phyloP scores from a whole-genome alignment of 2,888 invertebrate species.

The Periphyllus acericola region DNA sequence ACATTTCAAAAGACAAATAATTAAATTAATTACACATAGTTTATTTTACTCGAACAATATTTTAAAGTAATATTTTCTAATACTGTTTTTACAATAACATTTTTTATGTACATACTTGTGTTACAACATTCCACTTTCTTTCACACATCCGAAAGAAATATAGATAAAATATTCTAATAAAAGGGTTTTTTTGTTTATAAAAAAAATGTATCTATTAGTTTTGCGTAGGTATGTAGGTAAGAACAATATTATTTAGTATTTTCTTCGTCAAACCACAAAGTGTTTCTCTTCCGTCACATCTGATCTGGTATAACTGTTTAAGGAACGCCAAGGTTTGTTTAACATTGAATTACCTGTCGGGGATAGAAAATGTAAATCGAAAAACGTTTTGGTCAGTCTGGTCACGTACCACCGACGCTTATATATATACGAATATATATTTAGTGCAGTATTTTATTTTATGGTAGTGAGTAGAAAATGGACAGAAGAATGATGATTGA shows the following conservation, averaged over 20 bases:
- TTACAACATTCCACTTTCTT: no score
- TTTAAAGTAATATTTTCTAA: no score
- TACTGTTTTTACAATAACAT: no score
- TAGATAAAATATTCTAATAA: no score
- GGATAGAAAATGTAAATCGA: conserved; percentile 10
- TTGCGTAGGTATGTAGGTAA: not conserved
- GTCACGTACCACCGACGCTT: conserved; percentile 30
- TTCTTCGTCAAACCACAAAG: not conserved
- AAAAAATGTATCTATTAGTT: no score
- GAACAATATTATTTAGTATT: conserved; percentile 14
- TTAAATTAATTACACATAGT: no score
- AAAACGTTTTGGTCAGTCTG: conserved; percentile 20
- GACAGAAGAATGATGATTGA: not conserved
- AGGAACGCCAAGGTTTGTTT: conserved; percentile 48
- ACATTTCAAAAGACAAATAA: no score
- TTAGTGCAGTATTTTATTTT: conserved; percentile 1
- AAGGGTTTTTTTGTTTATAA: no score
- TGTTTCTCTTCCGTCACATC: conserved; percentile 4
- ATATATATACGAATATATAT: conserved; percentile 34
- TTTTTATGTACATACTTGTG: no score
- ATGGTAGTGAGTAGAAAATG: not conserved
- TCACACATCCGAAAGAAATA: no score
- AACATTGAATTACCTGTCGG: conserved; percentile 37
- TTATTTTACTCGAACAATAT: no score
- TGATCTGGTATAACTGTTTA: conserved; percentile 19